Evolutionary conservation across 2,113 vertebrate species (phyloP), one percentile per base, ranked within the genome.

Genomic region (Malaclemys terrapin): DNA sequence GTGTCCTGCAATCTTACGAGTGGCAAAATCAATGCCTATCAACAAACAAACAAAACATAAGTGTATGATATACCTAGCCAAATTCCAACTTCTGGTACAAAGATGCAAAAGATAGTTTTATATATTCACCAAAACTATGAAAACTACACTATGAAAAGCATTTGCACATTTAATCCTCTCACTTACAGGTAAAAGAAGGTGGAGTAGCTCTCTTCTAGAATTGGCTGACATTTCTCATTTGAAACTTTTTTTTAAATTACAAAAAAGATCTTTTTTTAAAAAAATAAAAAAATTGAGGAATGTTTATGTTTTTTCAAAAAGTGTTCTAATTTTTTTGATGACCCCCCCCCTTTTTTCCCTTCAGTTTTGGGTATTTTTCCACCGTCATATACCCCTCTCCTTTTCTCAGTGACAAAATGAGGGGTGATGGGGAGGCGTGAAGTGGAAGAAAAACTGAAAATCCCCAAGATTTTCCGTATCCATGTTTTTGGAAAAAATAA

Each of bases 1-100:
- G 90, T 98, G 98, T 35, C 86, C 27, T 2, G 99, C 99, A 29
- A 99, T 99, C 98, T 99, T 99, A 79, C 99, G 98, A 95, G 99
- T 99, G 47, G 99, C 99, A 97, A 99, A 99, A 98, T 99, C 99
- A 49, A 99, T 99, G 90, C 98, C 99, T 99, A 98, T 49, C 87
- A 95, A 96, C 90, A 96, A 82, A 96, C 90, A 96, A 82, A 2
- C 49, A 81, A 85, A 93, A 94, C 42, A 78, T 13, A 95, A 10
- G 86, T 89, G 94, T 85, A 94, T 84, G 80, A 89, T 52, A 82
- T 45, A 45, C 54, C 59, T 57, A 47, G 53, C 7, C 80, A 93
- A 94, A 59, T 84, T 88, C 50, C 65, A 93, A 49, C 85, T 45
- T 96, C 95, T 89, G 5, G 45, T 88, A 87, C 42, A 82, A 87